phyloP scores from a whole-genome alignment of 1,140 invertebrate species.

The Pseudomyrmex dendroicus region DNA sequence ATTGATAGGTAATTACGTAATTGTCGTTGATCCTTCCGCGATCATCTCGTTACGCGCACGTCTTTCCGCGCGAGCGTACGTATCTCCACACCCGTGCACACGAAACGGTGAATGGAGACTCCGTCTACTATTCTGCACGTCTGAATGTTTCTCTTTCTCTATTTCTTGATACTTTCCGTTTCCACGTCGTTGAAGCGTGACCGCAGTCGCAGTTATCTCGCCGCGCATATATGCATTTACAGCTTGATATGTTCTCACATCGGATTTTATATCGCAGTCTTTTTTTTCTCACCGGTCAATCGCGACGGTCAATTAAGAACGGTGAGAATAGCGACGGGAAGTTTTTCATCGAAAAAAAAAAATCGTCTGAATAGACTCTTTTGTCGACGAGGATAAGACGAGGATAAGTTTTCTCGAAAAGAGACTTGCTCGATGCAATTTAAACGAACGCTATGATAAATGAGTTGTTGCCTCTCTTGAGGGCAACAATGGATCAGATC shows the following conservation, averaged over 20 bases:
- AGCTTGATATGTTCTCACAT: background rate
- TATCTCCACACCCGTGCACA: background rate
- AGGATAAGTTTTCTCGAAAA: constrained; percentile 4
- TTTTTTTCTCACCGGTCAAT: background rate
- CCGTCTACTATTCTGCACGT: background rate
- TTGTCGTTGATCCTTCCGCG: constrained; percentile 37
- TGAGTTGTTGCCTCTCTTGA: constrained; percentile 22
- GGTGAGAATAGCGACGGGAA: constrained; percentile 31
- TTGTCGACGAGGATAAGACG: constrained; percentile 18
- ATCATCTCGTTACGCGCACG: constrained; percentile 1
- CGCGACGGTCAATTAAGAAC: constrained; percentile 32
- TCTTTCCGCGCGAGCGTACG: background rate
- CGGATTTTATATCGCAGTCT: constrained; percentile 2
- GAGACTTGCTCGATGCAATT: constrained; percentile 20
- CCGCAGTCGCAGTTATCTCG: background rate
- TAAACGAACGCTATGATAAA: constrained; percentile 26
- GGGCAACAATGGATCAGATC: constrained; percentile 34
- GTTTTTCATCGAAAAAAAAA: background rate
- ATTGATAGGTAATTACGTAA: constrained; percentile 39
- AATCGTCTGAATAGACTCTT: constrained; percentile 13
- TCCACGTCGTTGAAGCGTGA: constrained; percentile 13
- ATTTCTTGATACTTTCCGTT: constrained; percentile 32
- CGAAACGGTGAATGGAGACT: constrained; percentile 14
- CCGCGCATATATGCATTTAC: background rate
- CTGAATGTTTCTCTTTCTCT: background rate